Base-by-base conservation (phyloP, 2,888 invertebrate species). In the Sarcophaga rosellei region DNA sequence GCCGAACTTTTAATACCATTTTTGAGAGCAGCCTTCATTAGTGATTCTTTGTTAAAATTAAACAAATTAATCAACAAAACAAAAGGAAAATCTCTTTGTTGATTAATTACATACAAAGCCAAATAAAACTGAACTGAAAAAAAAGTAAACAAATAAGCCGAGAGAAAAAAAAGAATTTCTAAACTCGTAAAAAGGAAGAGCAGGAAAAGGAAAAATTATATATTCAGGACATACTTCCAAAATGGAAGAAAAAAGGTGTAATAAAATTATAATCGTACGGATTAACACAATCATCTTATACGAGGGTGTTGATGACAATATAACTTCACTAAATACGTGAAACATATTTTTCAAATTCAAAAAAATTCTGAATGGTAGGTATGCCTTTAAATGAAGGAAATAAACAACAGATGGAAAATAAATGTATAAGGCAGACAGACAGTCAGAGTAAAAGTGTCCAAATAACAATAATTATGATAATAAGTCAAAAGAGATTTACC, bases 401-500 rank as follows among this genome's bases (percentile, higher is more conserved):
- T 15, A 23, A 61, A 77, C 25, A 72, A 66, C 65, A 72, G 73
- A 57, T 53, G 17, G 53, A 4, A 53, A 15, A 47, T 6, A 35
- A 35, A 8, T 35, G 35, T 35, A 35, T 35, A 47, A 47, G 47
- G 15, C 11, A 61, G 53, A 65, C 12, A 66, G 4, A 8, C 10
- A 61, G 45, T n/a, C 17, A 20, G 59, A 25, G 57, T 23, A 78
- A n/a, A 68, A 65, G 35, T n/a, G 70, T 15, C 53, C 77, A 81
- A 86, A 81, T 81, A 69, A 66, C 78, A 80, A 81, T 86, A 86
- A 84, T 86, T 84, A 84, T 75, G 77, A 77, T 81, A 81, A 86
- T 86, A 86, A 86, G 68, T 86, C 86, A 84, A 86, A 86, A 83
- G 81, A 83, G 83, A 86, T 86, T 86, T 74, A 74, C 73, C 77